Base-by-base conservation (phyloP, 2,888 invertebrate genomes). In the Drosophila ustulata region DNA sequence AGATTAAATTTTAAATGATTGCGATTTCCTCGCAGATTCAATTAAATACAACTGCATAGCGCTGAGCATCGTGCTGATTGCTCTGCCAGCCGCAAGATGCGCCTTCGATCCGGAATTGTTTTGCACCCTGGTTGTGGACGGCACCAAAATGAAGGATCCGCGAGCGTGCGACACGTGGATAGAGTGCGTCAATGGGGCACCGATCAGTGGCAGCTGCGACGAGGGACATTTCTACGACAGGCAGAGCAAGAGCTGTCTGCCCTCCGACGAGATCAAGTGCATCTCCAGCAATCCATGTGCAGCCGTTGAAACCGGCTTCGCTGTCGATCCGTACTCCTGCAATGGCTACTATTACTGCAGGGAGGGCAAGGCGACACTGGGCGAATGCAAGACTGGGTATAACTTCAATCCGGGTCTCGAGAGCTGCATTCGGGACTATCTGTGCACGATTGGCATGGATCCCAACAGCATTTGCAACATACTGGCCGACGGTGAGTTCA, bases 131-230 rank as follows among this genome's bases (percentile, higher is more conserved):
- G 80, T 91, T 11, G 50, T 77, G 3, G 75, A 80, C 26, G 90
- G 87, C 2, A 91, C 89, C 0, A 88, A 79, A 50, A 78, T 92
- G 2, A 91, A 91, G 30, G 89, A 91, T 80, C 91, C 92, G 0
- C 66, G 76, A 2, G 79, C 80, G 3, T 91, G 92, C 51, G 87
- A 89, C 23, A 61, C 59, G 0, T 92, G 90, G 87, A 82, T 90
- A 26, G 63, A 86, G 32, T 92, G 91, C 63, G 18, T 87, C 25
- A 71, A 90, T 50, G 79, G 78, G 0, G 25, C 63, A 7, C 82
- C 91, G 1, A 57, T 89, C 0, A 52, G 47, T 0, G 89, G 90
- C 3, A 80, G 68, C n/a, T 91, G 91, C 28, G 63, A 18, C 7
- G 45, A 37, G 1, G 77, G 65, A 4, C 74, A 81, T 0, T 90